Evolutionary conservation across 2,113 vertebrate genomes (phyloP).

Genomic region (Acrocephalus kingi): DNA sequence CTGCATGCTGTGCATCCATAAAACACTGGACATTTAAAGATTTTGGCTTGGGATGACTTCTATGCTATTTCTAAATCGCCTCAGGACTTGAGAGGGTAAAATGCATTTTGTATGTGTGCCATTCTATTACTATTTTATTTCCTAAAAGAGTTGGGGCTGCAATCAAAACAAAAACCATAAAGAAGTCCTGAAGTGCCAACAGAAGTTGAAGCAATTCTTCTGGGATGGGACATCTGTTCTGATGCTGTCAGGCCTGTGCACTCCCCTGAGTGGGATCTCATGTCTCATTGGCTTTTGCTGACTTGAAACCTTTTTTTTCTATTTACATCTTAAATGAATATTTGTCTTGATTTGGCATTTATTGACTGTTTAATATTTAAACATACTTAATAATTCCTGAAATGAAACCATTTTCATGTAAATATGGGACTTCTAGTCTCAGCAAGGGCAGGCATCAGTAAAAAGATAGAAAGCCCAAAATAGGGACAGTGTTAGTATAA

Average conservation of each 20-base stretch:
- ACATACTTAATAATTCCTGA: slow-evolving; percentile 1
- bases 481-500: background rate
- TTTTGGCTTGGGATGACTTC: background rate
- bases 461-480: background rate
- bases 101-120: background rate
- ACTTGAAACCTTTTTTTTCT: background rate
- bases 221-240: slow-evolving; percentile 20
- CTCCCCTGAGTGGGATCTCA: background rate
- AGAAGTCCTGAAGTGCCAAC: slow-evolving; percentile 38
- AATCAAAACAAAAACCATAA: slow-evolving; percentile 51
- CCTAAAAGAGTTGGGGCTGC: background rate
- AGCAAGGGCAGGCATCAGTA: background rate
- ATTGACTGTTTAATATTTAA: slow-evolving; percentile 11
- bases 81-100: background rate
- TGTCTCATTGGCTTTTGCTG: background rate
- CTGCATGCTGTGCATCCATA: accelerated
- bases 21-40: background rate
- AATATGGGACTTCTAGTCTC: background rate
- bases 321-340: slow-evolving; percentile 27
- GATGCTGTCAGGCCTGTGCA: background rate
- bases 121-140: background rate
- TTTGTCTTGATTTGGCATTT: slow-evolving; percentile 25
- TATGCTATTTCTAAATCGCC: background rate
- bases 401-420: background rate
- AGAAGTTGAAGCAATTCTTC: slow-evolving; percentile 47